Evolutionary conservation across 2,888 invertebrate genomes (phyloP).

Genomic region (Cheiracanthium punctorium): DNA sequence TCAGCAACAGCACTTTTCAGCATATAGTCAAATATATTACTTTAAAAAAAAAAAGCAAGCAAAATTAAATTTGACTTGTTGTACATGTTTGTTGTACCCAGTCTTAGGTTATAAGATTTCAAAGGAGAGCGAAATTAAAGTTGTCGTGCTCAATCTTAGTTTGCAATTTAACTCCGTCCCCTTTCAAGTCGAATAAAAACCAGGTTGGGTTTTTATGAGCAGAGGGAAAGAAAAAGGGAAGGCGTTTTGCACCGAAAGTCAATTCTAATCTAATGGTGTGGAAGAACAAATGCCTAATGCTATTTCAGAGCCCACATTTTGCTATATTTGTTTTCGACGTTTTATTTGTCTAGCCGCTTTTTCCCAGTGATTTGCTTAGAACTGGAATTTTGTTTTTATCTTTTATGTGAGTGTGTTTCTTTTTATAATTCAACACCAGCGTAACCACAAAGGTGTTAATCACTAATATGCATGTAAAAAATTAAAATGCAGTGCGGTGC

Average conservation of each 20-base stretch:
- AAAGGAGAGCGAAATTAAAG: no score
- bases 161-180: slow-evolving; percentile 24
- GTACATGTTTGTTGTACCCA: no score
- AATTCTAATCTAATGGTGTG: slow-evolving; percentile 56
- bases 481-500: no score
- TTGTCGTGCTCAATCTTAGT: not conserved
- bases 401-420: no score
- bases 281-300: slow-evolving; percentile 52
- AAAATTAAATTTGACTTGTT: no score
- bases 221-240: not conserved
- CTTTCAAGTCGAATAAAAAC: slow-evolving; percentile 23
- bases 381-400: not conserved
- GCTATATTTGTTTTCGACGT: slow-evolving; percentile 8
- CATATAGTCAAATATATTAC: no score
- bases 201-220: not conserved
- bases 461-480: no score
- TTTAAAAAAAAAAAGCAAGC: no score
- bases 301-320: slow-evolving; percentile 16
- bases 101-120: no score
- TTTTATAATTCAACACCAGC: no score
- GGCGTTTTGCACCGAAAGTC: slow-evolving; percentile 32
- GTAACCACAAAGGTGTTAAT: no score
- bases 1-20: no score
- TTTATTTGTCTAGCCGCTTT: not conserved
- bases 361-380: not conserved